phyloP scores from a whole-genome alignment of 2,113 vertebrate species.

The Myotis lucifugus region DNA sequence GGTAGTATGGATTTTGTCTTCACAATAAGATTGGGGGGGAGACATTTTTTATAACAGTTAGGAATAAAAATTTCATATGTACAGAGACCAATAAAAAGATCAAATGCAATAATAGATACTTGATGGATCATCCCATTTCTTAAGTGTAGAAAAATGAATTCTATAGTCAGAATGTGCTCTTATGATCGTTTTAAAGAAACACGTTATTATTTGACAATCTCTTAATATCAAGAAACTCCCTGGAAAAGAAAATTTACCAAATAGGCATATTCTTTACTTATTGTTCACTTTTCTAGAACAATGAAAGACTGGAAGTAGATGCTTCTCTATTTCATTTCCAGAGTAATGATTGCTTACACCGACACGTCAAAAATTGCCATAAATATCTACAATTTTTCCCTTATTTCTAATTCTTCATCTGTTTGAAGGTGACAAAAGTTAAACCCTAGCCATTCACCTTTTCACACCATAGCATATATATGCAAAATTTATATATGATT shows the following conservation, averaged over 20 bases:
- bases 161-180: background rate
- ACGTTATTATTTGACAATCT: background rate
- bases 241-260: background rate
- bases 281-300: background rate
- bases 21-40: background rate
- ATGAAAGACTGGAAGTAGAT: background rate
- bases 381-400: background rate
- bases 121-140: background rate
- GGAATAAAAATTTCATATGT: conserved; percentile 70
- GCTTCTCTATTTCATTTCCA: background rate
- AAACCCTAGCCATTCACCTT: background rate
- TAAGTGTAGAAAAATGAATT: background rate
- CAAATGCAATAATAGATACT: conserved; percentile 50
- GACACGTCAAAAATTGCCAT: background rate
- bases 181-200: background rate
- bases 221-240: background rate
- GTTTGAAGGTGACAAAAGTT: background rate
- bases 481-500: background rate
- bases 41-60: conserved; percentile 64
- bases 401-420: background rate
- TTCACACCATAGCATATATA: background rate
- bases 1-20: conserved; percentile 65
- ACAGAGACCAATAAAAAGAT: conserved; percentile 45
- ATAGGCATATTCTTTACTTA: background rate
- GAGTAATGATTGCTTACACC: background rate